Percentiles rank a stretch among this genome's conserved stretches.
phyloP scores from a whole-genome alignment of 2,797 vertebrate genomes.

The Argentina silus region DNA sequence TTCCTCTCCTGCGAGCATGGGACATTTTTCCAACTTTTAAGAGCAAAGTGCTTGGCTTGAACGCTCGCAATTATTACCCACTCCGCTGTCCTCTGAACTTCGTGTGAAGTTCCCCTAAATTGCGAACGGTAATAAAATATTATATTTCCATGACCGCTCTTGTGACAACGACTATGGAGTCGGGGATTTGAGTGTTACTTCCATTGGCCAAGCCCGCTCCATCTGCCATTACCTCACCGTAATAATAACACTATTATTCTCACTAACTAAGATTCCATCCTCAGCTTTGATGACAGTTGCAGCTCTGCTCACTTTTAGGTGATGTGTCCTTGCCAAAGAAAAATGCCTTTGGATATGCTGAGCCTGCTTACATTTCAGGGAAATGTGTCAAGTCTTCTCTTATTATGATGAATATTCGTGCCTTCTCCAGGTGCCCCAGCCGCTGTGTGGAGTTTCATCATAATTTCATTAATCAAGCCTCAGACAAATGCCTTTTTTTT shows the following conservation, averaged over 20 bases:
- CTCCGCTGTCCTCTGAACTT: constrained; percentile 24
- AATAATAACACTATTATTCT: constrained; percentile 68
- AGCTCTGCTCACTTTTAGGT: constrained; percentile 33
- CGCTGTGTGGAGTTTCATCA: constrained; percentile 27
- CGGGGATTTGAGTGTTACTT: constrained; percentile 12
- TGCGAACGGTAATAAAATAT: constrained; percentile 39
- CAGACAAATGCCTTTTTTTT: constrained; percentile 38
- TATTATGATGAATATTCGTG: constrained; percentile 46
- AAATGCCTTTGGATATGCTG: constrained; percentile 39
- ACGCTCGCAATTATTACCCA: constrained; percentile 13
- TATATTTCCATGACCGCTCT: constrained; percentile 49
- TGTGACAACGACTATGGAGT: constrained; percentile 5
- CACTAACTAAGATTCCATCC: constrained; percentile 58
- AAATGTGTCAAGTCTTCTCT: constrained; percentile 53
- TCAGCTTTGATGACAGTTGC: constrained; percentile 54
- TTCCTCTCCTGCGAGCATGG: constrained; percentile 25
- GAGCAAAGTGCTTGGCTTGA: constrained; percentile 27
- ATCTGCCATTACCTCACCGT: constrained; percentile 68
- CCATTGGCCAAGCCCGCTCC: constrained; percentile 32
- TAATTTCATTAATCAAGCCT: constrained; percentile 63
- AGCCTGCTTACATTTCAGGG: constrained; percentile 53
- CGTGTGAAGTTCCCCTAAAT: constrained; percentile 33
- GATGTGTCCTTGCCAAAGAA: constrained; percentile 36
- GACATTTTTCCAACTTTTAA: constrained; percentile 26
- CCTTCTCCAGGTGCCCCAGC: constrained; percentile 50